Evolutionary conservation across 2,113 vertebrate species (phyloP), one percentile per base, ranked within the genome.

Genomic region (Malaclemys terrapin): DNA sequence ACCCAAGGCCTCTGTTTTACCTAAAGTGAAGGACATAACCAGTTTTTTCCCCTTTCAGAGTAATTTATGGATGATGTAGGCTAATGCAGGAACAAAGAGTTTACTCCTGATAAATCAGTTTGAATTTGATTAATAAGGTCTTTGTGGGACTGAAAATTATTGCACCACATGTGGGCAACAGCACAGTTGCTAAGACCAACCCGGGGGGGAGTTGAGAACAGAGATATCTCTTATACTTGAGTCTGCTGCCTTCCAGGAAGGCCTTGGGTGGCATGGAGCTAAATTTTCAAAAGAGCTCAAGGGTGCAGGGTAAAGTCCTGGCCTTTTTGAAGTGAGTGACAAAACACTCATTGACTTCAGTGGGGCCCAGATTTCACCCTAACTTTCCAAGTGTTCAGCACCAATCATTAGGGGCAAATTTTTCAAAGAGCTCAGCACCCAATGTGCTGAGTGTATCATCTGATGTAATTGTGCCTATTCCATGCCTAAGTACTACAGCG

Each of bases 211-310:
- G 29, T 62, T 29, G 65, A 85, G 49, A 72, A 88, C 54, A 69
- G 78, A 49, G 62, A 14, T 4, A 92, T 6, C n/a, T 0, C 0
- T 22, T 45, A 13, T 5, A n/a, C 0, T 91, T 69, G 1, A 0
- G 2, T 79, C 57, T 84, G 1, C 4, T 31, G 14, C 35, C 12
- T 87, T 82, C 25, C 82, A 59, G 45, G 10, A 79, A 90, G 27
- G 38, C 0, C 22, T 78, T 2, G 12, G 25, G 10, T 62, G 59
- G 59, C 62, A n/a, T n/a, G 31, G 31, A 65, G 19, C 1, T 81
- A 24, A 1, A 14, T 56, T 59, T 84, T 85, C 13, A 7, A 93
- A 29, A 24, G 50, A 87, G 25, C 16, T n/a, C 72, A 79, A 59
- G 75, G 25, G 12, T 0, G 52, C 50, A 57, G n/a, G 25, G 27